Evolutionary conservation across 2,888 invertebrate genomes (phyloP).

Genomic region (Dynastes maya): DNA sequence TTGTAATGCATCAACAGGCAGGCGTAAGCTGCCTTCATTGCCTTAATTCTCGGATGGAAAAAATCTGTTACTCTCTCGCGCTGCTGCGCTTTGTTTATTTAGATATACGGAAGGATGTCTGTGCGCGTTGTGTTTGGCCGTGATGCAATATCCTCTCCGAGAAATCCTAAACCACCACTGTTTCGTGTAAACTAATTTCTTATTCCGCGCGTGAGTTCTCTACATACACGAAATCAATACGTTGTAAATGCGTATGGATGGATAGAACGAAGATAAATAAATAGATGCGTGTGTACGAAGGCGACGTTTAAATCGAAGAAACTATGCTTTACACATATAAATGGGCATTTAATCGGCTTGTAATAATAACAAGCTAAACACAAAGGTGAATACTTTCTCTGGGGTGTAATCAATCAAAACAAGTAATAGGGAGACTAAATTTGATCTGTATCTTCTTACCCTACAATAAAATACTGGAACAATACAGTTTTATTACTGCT

Average conservation of each 20-base stretch:
- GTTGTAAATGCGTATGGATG: neutral
- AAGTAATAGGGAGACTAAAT: too few relatives aligned
- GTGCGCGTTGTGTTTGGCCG: constrained; percentile 17
- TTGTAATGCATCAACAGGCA: neutral
- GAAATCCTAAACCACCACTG: constrained; percentile 40
- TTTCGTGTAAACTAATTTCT: constrained; percentile 39
- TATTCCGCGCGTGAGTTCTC: constrained; percentile 34
- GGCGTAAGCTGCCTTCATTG: neutral
- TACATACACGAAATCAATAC: constrained; percentile 14
- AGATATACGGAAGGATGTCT: constrained; percentile 37
- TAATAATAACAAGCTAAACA: too few relatives aligned
- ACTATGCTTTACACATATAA: neutral
- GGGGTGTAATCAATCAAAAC: too few relatives aligned
- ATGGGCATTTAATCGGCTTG: too few relatives aligned
- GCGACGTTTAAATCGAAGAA: neutral
- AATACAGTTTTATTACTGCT: too few relatives aligned
- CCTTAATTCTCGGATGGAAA: constrained; percentile 25
- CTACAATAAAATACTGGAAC: too few relatives aligned
- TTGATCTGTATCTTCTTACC: too few relatives aligned
- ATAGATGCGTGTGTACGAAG: constrained; percentile 17
- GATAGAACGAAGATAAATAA: neutral
- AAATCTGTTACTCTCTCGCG: constrained; percentile 30
- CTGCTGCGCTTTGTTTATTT: constrained; percentile 31
- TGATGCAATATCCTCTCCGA: constrained; percentile 43
- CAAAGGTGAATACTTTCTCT: too few relatives aligned